Conservation (phyloP, 1,140 invertebrate species). For the Portunus trituberculatus region DNA sequence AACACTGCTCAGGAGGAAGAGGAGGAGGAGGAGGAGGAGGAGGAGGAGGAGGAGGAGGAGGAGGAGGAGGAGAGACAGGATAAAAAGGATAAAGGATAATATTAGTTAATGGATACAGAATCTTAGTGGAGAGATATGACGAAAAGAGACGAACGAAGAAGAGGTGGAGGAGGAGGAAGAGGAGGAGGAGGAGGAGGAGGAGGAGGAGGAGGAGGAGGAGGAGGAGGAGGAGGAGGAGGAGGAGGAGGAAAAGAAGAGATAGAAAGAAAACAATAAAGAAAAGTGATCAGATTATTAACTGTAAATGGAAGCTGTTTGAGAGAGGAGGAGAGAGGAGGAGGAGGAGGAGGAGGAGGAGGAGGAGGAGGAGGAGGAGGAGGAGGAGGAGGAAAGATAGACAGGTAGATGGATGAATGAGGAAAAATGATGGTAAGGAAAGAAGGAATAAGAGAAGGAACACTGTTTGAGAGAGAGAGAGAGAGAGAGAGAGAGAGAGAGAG, state of each 20-base stretch:
- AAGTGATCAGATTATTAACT: background rate
- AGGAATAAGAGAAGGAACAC: background rate
- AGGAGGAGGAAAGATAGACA: background rate
- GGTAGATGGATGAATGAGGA: background rate
- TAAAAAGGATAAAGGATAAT: background rate
- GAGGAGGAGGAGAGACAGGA: background rate
- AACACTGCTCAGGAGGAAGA: too few relatives aligned
- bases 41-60: too few relatives aligned
- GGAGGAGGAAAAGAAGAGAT: background rate
- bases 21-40: background rate
- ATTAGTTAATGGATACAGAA: background rate
- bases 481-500: background rate
- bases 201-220: background rate
- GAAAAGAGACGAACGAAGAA: background rate
- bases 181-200: background rate
- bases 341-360: background rate
- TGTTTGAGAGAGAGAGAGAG: background rate
- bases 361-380: background rate
- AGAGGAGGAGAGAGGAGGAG: background rate
- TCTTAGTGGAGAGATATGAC: background rate
- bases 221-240: background rate
- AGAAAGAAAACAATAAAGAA: background rate
- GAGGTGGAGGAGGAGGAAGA: background rate
- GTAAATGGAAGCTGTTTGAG: background rate
- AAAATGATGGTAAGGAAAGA: background rate